Evolutionary conservation across 2,113 vertebrate species (phyloP).

Genomic region (Crotalus tigris): DNA sequence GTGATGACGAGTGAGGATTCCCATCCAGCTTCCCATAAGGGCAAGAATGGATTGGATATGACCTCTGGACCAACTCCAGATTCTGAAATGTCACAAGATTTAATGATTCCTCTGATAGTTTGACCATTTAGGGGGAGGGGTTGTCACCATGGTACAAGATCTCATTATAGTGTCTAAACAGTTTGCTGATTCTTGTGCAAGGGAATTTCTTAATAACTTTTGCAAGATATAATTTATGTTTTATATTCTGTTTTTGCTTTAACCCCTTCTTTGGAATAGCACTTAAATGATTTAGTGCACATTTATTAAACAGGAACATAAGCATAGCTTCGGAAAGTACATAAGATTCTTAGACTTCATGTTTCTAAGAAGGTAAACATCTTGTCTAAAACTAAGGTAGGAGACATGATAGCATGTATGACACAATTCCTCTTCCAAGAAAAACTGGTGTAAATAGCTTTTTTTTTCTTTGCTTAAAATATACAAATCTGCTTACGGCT

Average conservation of each 20-base stretch:
- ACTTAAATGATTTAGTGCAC: not conserved
- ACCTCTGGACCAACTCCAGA: not conserved
- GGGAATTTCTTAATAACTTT: not conserved
- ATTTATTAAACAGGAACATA: not conserved
- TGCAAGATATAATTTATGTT: not conserved
- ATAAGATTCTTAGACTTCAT: not conserved
- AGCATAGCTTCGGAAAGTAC: not conserved
- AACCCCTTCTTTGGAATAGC: not conserved
- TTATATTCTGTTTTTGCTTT: not conserved
- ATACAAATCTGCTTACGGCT: not conserved
- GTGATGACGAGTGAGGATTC: not conserved
- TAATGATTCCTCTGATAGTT: not conserved
- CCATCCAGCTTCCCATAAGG: not conserved
- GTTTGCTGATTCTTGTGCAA: not conserved
- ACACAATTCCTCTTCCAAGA: not conserved
- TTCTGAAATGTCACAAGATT: not conserved
- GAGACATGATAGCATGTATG: not conserved
- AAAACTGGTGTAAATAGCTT: not conserved
- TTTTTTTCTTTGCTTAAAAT: not conserved
- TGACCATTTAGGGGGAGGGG: not conserved
- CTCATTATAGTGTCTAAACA: not conserved
- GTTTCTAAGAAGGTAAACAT: not conserved
- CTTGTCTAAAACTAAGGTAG: accelerated
- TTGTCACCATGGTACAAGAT: not conserved
- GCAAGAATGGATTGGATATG: not conserved